Conservation (phyloP, 2,888 invertebrate species). For the Coremacera marginata region DNA sequence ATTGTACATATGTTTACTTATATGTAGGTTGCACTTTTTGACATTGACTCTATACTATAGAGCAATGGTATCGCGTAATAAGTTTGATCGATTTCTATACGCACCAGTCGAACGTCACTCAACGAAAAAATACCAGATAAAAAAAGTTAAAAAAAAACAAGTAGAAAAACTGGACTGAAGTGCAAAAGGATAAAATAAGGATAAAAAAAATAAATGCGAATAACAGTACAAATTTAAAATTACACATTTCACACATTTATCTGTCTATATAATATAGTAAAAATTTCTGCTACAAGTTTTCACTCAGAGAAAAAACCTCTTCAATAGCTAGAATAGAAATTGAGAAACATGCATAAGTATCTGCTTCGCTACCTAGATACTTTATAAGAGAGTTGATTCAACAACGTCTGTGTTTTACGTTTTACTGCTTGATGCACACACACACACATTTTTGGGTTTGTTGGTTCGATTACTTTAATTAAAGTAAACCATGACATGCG, state of each 20-base stretch:
- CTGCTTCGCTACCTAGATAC: too few relatives aligned
- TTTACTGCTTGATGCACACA: too few relatives aligned
- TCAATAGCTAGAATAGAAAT: too few relatives aligned
- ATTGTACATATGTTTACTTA: background rate
- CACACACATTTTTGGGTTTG: constrained; percentile 43
- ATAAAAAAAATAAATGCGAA: background rate
- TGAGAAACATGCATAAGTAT: too few relatives aligned
- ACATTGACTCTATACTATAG: too few relatives aligned
- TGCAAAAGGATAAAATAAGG: background rate
- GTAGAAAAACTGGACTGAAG: background rate
- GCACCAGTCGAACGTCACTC: background rate
- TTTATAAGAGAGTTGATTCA: too few relatives aligned
- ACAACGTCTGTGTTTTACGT: too few relatives aligned
- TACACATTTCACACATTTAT: background rate
- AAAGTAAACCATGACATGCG: constrained; percentile 39
- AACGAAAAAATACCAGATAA: background rate
- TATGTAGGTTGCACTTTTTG: too few relatives aligned
- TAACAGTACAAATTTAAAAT: background rate
- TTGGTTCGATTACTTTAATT: constrained; percentile 54
- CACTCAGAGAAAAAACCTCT: too few relatives aligned
- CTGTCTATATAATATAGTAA: too few relatives aligned
- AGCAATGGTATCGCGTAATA: background rate
- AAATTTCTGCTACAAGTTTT: too few relatives aligned
- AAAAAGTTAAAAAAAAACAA: background rate
- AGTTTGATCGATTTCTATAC: constrained; percentile 23